Conservation (phyloP, 1,140 invertebrate species). For the Anadara kagoshimensis region DNA sequence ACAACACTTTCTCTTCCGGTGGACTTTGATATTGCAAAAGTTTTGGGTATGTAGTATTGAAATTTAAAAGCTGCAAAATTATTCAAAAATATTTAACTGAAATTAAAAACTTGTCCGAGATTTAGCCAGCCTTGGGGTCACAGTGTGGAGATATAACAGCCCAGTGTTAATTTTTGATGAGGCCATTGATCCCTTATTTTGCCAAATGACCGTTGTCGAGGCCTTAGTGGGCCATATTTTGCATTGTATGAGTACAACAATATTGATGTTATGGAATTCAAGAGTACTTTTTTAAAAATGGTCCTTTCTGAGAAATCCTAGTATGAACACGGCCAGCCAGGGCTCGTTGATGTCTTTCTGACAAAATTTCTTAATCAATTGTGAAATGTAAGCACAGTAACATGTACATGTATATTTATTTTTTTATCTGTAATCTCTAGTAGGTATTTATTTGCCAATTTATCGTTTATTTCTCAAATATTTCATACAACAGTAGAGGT, state of each 20-base stretch:
- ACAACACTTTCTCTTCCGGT: conserved; percentile 62
- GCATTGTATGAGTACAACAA: not conserved
- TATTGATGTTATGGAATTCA: not conserved
- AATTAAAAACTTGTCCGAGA: not conserved
- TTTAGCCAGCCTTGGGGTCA: not conserved
- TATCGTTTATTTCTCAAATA: not conserved
- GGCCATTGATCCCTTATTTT: too few relatives aligned
- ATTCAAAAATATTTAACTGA: not conserved
- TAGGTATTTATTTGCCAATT: not conserved
- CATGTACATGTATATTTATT: not conserved
- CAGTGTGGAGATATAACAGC: not conserved
- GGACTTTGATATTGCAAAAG: conserved; percentile 58
- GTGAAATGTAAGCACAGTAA: not conserved
- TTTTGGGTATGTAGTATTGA: conserved; percentile 50
- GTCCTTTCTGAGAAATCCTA: not conserved
- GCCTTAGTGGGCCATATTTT: not conserved
- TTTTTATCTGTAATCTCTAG: not conserved
- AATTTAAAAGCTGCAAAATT: not conserved
- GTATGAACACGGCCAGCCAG: not conserved
- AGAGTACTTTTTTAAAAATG: not conserved
- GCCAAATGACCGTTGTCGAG: too few relatives aligned
- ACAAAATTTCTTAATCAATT: not conserved
- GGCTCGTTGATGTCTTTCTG: not conserved
- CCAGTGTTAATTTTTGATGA: not conserved
- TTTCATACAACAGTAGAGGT: not conserved